Percentiles rank a stretch among this genome's conserved stretches.
phyloP scores from a whole-genome alignment of 2,888 invertebrate species.

The Agrotis segetum region DNA sequence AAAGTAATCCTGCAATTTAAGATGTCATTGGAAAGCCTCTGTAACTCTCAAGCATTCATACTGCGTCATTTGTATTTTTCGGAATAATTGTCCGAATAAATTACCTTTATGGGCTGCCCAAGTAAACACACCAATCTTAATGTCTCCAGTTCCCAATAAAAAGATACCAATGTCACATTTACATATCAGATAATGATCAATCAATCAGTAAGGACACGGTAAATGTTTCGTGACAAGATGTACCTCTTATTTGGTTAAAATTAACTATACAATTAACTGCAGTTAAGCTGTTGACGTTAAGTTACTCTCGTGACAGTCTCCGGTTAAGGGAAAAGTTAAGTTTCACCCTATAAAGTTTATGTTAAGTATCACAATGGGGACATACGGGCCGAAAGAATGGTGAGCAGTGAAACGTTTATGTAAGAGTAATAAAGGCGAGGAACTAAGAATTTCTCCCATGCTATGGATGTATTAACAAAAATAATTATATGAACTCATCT shows the following conservation, averaged over 20 bases:
- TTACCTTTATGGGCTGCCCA: background rate
- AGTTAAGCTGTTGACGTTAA: constrained; percentile 55
- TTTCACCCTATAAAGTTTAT: constrained; percentile 64
- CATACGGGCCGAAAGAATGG: background rate
- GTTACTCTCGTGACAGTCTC: constrained; percentile 61
- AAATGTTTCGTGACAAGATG: constrained; percentile 47
- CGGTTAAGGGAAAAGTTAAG: constrained; percentile 62
- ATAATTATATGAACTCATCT: too few relatives aligned
- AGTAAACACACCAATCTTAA: constrained; percentile 1
- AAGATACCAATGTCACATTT: constrained; percentile 20
- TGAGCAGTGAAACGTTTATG: background rate
- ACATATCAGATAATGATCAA: constrained; percentile 35
- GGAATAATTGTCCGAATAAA: background rate
- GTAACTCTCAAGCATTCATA: background rate
- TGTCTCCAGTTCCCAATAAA: constrained; percentile 9
- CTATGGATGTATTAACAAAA: too few relatives aligned
- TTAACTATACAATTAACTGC: constrained; percentile 59
- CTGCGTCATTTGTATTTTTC: background rate
- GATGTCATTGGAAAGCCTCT: too few relatives aligned
- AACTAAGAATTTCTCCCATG: too few relatives aligned
- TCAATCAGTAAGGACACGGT: constrained; percentile 41
- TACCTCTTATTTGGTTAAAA: constrained; percentile 52
- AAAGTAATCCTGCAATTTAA: too few relatives aligned
- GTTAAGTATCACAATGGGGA: constrained; percentile 44
- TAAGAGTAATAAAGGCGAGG: too few relatives aligned